A percentile compares a stretch with the other conserved stretches of the same genome.
phyloP scores from a whole-genome alignment of 2,113 vertebrate species.

The Meleagris gallopavo region DNA sequence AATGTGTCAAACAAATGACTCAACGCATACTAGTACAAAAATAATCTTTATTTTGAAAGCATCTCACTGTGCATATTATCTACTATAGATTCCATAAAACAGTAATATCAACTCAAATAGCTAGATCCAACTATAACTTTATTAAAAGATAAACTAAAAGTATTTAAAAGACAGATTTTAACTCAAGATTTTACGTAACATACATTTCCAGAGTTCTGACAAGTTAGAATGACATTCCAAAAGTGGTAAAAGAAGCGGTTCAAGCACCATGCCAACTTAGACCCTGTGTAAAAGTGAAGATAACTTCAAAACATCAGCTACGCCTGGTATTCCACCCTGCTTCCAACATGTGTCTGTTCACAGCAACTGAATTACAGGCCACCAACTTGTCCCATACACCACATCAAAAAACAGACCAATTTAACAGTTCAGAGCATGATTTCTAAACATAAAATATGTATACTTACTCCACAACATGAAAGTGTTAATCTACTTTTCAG shows the following conservation, averaged over 20 bases:
- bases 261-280: background rate
- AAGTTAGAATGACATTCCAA: background rate
- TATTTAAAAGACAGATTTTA: background rate
- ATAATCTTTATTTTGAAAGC: slow-evolving; percentile 1
- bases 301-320: background rate
- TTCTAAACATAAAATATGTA: background rate
- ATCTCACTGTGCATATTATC: background rate
- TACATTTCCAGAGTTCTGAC: background rate
- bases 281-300: background rate
- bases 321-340: background rate
- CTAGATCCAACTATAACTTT: background rate
- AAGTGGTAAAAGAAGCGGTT: background rate
- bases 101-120: background rate
- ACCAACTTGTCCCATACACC: background rate
- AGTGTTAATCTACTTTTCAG: background rate
- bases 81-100: background rate
- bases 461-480: background rate
- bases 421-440: background rate
- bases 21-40: background rate
- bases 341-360: background rate
- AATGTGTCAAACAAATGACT: background rate
- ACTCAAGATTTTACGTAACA: background rate
- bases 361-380: background rate
- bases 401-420: background rate
- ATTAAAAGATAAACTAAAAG: background rate